Evolutionary conservation across 2,888 invertebrate genomes (phyloP), one percentile per base, ranked within the genome.

Genomic region (Hemicrepidius hirtus): DNA sequence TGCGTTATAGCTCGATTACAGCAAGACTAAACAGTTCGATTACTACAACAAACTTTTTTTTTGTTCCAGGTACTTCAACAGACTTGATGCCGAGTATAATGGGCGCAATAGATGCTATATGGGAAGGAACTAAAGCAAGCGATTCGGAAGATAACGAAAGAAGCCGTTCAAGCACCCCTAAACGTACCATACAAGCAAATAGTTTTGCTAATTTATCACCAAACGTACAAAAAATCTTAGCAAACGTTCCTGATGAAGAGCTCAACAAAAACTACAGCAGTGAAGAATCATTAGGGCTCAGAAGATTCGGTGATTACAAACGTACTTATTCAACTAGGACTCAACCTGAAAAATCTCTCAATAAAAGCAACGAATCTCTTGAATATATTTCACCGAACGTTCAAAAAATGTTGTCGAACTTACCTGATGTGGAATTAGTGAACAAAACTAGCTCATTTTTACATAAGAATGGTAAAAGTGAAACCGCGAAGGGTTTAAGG

Each of bases 81-180:
- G 96, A 97, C 85, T 89, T 97, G 86, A 93, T 95, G 85, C 95
- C 96, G 73, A 93, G 94, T 79, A 90, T 96, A 76, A 91, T 97
- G 87, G 94, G 94, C 76, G 94, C 95, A 87, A 96, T 95, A 86
- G 96, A 97, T 88, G 93, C 94, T 77, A 89, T 96, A 78, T 89
- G 89, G 80, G 91, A 88, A 80, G 88, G 88, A 72, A 82, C 75
- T 66, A 79, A 78, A 70, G 57, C 55, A 72, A 77, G 21, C 76
- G 77, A 76, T 75, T 71, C 49, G 73, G 77, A 73, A 78, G 75
- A 75, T 68, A 75, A 62, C 76, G 68, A 73, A 24, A 64, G 44
- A 72, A 75, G 37, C 49, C 55, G 75, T 60, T 76, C 79, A 2
- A 79, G 78, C 65, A 55, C 65, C 16, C 82, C 84, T 1, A 84